Evolutionary conservation across 2,888 invertebrate genomes (phyloP).

Genomic region (Digitonthophagus gazella): DNA sequence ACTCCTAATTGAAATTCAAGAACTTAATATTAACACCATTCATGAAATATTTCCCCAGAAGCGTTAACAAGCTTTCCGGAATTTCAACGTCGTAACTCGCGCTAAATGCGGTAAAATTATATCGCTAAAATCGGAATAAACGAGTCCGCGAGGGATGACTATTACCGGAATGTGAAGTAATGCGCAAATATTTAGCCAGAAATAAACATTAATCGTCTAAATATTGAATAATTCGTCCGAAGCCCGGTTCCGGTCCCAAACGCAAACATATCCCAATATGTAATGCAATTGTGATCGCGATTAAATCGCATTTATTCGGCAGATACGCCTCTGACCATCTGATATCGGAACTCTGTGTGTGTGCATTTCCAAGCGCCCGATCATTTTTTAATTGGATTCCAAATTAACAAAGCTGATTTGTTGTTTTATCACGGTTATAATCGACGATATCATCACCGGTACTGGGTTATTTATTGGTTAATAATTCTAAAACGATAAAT

Average conservation of each 20-base stretch:
- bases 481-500: not conserved
- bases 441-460: not conserved
- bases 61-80: not conserved
- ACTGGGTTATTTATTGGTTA: not conserved
- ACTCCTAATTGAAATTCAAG: no score
- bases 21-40: no score
- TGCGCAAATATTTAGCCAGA: not conserved
- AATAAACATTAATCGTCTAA: not conserved
- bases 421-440: not conserved
- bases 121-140: not conserved
- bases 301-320: not conserved
- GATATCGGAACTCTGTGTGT: not conserved
- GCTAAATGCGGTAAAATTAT: not conserved
- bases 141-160: not conserved
- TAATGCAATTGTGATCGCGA: not conserved
- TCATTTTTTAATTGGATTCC: not conserved
- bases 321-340: not conserved
- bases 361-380: not conserved
- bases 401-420: not conserved
- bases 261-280: not conserved
- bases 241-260: not conserved
- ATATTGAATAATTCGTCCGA: not conserved
- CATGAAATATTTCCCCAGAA: no score
- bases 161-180: not conserved
- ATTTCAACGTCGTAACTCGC: not conserved